phyloP scores from a whole-genome alignment of 2,888 invertebrate species.

The Drosophila hamatofila region DNA sequence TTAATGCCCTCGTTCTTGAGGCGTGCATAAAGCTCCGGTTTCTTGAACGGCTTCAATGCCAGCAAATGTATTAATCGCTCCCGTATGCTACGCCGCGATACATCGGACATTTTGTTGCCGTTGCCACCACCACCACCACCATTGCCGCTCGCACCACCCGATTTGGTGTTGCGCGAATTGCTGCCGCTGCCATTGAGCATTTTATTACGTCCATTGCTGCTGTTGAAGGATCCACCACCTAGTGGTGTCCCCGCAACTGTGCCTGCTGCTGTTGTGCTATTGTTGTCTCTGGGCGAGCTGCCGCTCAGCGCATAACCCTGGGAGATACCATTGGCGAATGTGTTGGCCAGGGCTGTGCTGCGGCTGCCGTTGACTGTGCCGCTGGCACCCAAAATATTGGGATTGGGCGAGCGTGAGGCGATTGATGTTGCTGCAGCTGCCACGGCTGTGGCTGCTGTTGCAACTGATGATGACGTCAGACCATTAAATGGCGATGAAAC shows the following conservation, averaged over 20 bases:
- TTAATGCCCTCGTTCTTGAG: constrained; percentile 94
- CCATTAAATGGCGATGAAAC: constrained; percentile 80
- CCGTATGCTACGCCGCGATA: constrained; percentile 87
- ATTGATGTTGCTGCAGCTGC: constrained; percentile 45
- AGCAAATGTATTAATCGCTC: constrained; percentile 97
- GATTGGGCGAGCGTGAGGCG: constrained; percentile 82
- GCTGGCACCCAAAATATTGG: constrained; percentile 78
- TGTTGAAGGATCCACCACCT: constrained; percentile 15
- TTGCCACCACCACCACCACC: constrained; percentile 30
- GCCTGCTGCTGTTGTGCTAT: constrained; percentile 34
- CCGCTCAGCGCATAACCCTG: constrained; percentile 79
- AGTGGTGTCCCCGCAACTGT: constrained; percentile 14
- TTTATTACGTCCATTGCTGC: constrained; percentile 60
- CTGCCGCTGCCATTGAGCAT: constrained; percentile 57
- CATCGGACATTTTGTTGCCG: constrained; percentile 80
- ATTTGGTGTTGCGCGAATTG: constrained; percentile 58
- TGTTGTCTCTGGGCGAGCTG: constrained; percentile 63
- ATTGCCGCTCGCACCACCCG: constrained; percentile 38
- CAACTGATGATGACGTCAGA: constrained; percentile 54
- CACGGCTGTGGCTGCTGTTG: constrained; percentile 47
- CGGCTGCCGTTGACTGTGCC: constrained; percentile 73
- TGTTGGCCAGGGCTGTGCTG: constrained; percentile 76
- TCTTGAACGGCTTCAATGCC: constrained; percentile 96
- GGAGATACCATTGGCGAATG: constrained; percentile 81
- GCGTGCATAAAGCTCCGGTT: constrained; percentile 94